Evolutionary conservation across 2,888 invertebrate species (phyloP), one percentile per base, ranked within the genome.

Genomic region (Chrysolina oricalcia): DNA sequence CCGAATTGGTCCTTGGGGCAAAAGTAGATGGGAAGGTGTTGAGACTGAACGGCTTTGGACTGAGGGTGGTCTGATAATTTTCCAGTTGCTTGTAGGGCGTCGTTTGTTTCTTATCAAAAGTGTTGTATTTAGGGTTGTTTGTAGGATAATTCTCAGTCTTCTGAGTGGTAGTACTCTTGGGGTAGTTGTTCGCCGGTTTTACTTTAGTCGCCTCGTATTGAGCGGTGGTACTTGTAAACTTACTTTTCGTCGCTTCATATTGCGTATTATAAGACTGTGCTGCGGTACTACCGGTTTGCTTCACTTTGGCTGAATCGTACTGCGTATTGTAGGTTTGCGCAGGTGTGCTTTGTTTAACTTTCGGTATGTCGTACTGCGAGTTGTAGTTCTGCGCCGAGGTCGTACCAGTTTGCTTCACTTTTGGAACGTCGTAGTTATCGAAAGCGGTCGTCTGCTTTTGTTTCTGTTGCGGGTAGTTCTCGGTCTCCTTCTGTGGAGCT

Each of bases 1-100:
- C 87, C n/a, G 84, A 79, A 73, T 87, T 86, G 6, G 86, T 86
- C 76, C 85, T 85, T 40, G 88, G 88, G 2, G 87, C 85, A 74
- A 86, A 86, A 5, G 87, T 89, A 9, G 86, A 87, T 0, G 87
- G 86, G 73, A 82, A 83, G 71, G 79, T 83, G 74, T 83, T 86
- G 65, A 81, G 80, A 56, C 82, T 81, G 71, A 83, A 85, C 0
- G 84, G 81, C 71, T 83, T 87, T 2, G 88, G 88, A 1, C 87
- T 82, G 69, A 87, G 86, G 0, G 87, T 89, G 15, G 87, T 88
- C 17, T 87, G 87, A 65, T 81, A 78, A 74, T 82, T 82, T 46
- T 87, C 82, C 46, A 78, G 76, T 79, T 86, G 82, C 76, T 83
- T 83, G 13, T 79, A 72, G 5, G 83, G 82, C 72, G 83, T 83